Conservation (phyloP, 2,113 vertebrate genomes). For the Carassius carassius region DNA sequence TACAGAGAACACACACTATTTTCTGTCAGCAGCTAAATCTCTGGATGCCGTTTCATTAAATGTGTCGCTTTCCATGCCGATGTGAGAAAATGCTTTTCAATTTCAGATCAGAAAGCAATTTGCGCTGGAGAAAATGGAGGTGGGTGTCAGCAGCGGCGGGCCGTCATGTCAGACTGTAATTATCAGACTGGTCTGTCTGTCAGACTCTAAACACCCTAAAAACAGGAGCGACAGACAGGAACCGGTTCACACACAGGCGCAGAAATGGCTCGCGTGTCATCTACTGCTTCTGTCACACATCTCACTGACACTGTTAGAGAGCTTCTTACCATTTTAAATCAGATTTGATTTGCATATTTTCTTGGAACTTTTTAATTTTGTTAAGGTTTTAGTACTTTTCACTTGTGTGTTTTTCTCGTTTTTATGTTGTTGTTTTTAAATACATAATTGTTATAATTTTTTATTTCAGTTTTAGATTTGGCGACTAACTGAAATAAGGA, state of each 20-base stretch:
- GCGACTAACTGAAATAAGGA: not conserved
- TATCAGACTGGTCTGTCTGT: constrained; percentile 54
- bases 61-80: constrained; percentile 47
- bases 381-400: not conserved
- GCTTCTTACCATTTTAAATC: not conserved
- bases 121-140: constrained; percentile 42
- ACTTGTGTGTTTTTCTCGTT: too few relatives aligned
- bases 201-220: constrained; percentile 41
- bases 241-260: not conserved
- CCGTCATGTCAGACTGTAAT: constrained; percentile 51
- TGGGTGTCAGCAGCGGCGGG: constrained; percentile 49
- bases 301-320: not conserved
- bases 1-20: not conserved
- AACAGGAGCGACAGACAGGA: not conserved
- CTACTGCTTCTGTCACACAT: too few relatives aligned
- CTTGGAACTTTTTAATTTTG: not conserved
- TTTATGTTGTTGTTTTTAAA: not conserved
- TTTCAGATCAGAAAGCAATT: constrained; percentile 61
- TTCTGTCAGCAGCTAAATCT: not conserved
- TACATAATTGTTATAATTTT: not conserved
- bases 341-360: not conserved
- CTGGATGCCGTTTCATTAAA: constrained; percentile 55
- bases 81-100: constrained; percentile 48
- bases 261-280: too few relatives aligned
- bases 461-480: not conserved